Conservation (phyloP, 2,113 vertebrate species). For the Percina caprodes region DNA sequence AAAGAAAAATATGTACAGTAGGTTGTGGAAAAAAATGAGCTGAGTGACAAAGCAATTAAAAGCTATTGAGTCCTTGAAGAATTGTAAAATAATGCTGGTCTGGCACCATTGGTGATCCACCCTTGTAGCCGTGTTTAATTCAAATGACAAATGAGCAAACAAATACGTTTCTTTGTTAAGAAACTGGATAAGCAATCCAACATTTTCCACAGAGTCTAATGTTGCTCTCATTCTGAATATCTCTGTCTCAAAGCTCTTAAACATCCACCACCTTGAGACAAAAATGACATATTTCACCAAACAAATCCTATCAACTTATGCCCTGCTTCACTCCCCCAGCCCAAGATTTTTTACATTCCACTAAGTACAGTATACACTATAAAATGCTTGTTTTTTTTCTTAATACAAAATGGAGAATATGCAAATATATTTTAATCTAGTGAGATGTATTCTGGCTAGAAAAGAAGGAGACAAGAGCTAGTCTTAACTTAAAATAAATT, state of each 20-base stretch:
- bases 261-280: slow-evolving; percentile 34
- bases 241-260: slow-evolving; percentile 23
- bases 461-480: slow-evolving; percentile 15
- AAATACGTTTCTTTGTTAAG: slow-evolving; percentile 24
- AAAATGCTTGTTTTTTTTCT: slow-evolving; percentile 65
- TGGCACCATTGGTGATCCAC: slow-evolving; percentile 57
- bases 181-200: slow-evolving; percentile 34
- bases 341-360: slow-evolving; percentile 47
- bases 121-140: slow-evolving; percentile 30
- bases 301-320: slow-evolving; percentile 40
- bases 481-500: slow-evolving; percentile 32
- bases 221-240: slow-evolving; percentile 52
- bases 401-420: slow-evolving; percentile 61
- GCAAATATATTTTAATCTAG: slow-evolving; percentile 20
- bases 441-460: slow-evolving; percentile 8
- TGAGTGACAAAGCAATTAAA: slow-evolving; percentile 43
- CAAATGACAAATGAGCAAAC: slow-evolving; percentile 40
- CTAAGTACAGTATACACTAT: slow-evolving; percentile 52
- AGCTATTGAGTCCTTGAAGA: slow-evolving; percentile 47
- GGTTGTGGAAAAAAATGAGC: slow-evolving; percentile 19
- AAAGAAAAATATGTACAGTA: slow-evolving; percentile 48
- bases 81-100: slow-evolving; percentile 58
- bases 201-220: slow-evolving; percentile 19
- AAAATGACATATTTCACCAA: slow-evolving; percentile 31
- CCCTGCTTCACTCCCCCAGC: slow-evolving; percentile 18